phyloP scores from a whole-genome alignment of 2,113 vertebrate genomes.

The Rhinoptilus africanus region DNA sequence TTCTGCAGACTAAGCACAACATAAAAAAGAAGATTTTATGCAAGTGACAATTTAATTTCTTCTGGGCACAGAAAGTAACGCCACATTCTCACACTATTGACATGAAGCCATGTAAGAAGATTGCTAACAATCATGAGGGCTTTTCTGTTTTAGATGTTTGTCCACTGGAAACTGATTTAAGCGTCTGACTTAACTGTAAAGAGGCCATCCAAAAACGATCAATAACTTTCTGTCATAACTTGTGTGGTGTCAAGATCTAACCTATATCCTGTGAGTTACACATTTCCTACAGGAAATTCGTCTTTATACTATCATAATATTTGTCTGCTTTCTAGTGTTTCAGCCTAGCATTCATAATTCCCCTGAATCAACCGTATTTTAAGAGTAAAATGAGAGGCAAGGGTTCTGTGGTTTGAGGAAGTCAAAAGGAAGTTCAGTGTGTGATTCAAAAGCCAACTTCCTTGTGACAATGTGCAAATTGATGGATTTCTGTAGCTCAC shows the following conservation, averaged over 20 bases:
- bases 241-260: neutral
- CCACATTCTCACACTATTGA: neutral
- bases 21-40: neutral
- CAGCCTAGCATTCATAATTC: neutral
- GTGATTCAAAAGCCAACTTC: neutral
- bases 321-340: neutral
- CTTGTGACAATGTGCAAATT: neutral
- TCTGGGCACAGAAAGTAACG: neutral
- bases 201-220: neutral
- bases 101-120: neutral
- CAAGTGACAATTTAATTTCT: neutral
- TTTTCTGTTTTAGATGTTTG: neutral
- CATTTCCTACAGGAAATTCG: neutral
- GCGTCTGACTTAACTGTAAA: neutral
- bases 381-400: neutral
- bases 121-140: neutral
- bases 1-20: neutral
- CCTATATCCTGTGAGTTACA: neutral
- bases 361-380: neutral
- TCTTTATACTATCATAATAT: neutral
- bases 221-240: neutral
- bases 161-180: neutral
- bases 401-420: neutral
- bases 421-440: neutral
- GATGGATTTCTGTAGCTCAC: neutral